phyloP scores from a whole-genome alignment of 2,888 invertebrate species.

The Leucophenga maculata region DNA sequence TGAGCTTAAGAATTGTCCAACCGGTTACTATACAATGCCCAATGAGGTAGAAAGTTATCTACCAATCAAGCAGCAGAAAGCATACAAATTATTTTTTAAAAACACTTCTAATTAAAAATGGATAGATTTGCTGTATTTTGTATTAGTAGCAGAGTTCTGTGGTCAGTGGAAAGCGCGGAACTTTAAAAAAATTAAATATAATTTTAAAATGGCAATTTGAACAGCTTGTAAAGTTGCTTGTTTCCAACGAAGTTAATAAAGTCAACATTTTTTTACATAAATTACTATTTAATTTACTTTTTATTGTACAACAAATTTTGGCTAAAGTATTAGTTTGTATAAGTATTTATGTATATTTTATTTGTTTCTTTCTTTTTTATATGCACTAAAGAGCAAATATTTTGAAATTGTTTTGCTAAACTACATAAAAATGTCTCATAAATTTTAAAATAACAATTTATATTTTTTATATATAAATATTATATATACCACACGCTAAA shows the following conservation, averaged over 20 bases:
- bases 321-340: conserved; percentile 39
- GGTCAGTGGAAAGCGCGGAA: no score
- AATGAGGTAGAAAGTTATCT: conserved; percentile 80
- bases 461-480: conserved; percentile 35
- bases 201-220: no score
- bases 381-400: conserved; percentile 48
- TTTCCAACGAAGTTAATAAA: no score
- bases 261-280: no score
- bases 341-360: conserved; percentile 43
- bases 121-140: no score
- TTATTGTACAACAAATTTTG: conserved; percentile 19
- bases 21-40: conserved; percentile 78
- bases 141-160: no score
- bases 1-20: conserved; percentile 78
- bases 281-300: background rate
- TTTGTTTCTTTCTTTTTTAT: background rate
- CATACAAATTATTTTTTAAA: conserved; percentile 71
- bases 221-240: no score
- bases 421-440: conserved; percentile 58
- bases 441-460: conserved; percentile 40
- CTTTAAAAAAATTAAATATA: no score
- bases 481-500: conserved; percentile 32
- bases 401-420: conserved; percentile 58
- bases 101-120: no score
- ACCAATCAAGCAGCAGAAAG: conserved; percentile 74